Evolutionary conservation across 2,113 vertebrate species (phyloP), one percentile per base, ranked within the genome.

Genomic region (Columba janthina): DNA sequence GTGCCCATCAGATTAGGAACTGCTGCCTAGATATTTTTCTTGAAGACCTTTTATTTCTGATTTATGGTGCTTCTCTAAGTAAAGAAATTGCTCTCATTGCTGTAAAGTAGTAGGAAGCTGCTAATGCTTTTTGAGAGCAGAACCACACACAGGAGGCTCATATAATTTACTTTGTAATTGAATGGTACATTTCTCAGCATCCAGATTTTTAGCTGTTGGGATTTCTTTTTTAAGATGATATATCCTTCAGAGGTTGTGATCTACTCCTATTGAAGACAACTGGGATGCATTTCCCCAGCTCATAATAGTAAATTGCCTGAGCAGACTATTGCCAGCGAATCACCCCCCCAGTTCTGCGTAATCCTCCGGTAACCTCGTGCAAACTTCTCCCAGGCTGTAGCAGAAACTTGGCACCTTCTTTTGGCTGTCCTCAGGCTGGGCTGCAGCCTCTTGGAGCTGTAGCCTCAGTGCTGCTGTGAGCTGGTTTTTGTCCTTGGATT

Each of bases 101-200:
- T 81, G 25, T 54, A 46, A 76, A 86, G 79, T 29, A 61, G 60
- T 31, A 78, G 54, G 79, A 87, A 90, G 76, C 85, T 90, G 65
- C 72, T 90, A 64, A 64, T 28, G 44, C 40, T 95, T 93, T 88
- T 32, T 54, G 79, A 88, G 73, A 94, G 79, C 90, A 79, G 76
- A 96, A 85, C 61, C 85, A 60, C 70, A 71, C 88, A 32, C 86
- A 66, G 66, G 90, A 90, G 92, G 73, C 90, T 76, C 73, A 18
- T 89, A 67, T 66, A 64, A 91, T 93, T 88, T 95, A 40, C 76
- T 85, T 61, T 38, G 66, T 94, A 91, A 96, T 80, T 86, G 80
- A 94, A 78, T 38, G 76, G 80, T 84, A 54, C 42, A 14, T 66
- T 89, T 96, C 88, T 84, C 61, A 69, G 66, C 86, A 86, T 89